phyloP scores from a whole-genome alignment of 2,113 vertebrate genomes.

The Ciconia stormi region DNA sequence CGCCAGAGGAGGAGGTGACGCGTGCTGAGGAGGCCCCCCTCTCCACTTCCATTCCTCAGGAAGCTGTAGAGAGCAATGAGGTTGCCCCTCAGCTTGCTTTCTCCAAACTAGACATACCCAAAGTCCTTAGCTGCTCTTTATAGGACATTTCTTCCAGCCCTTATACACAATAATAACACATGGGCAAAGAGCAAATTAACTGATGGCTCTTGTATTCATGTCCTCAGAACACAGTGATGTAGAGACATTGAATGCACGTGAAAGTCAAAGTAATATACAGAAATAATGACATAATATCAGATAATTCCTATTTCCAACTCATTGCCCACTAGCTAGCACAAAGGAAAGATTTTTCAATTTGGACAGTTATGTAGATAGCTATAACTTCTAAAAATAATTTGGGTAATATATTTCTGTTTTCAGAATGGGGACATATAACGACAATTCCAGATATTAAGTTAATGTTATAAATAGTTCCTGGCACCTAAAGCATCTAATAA shows the following conservation, averaged over 20 bases:
- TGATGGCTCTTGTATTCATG: background rate
- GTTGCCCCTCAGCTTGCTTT: background rate
- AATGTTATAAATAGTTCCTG: background rate
- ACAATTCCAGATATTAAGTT: background rate
- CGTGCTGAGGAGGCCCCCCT: too few species aligned
- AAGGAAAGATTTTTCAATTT: background rate
- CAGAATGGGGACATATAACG: background rate
- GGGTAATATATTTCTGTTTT: background rate
- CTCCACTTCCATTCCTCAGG: background rate
- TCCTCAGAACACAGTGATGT: background rate
- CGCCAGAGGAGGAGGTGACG: too few species aligned
- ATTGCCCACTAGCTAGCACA: background rate
- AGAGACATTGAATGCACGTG: background rate
- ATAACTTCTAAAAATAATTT: background rate
- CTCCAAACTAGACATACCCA: background rate
- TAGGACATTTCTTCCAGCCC: rapidly evolving
- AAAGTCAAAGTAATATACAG: background rate
- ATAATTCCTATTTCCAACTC: background rate
- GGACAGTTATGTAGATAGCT: background rate
- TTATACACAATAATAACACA: background rate
- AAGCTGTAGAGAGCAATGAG: background rate
- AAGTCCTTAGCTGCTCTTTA: background rate
- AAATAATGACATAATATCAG: background rate
- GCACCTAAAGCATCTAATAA: background rate
- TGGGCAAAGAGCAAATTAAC: background rate